Evolutionary conservation across 2,888 invertebrate genomes (phyloP), one percentile per base, ranked within the genome.

Genomic region (Drosophila differens): DNA sequence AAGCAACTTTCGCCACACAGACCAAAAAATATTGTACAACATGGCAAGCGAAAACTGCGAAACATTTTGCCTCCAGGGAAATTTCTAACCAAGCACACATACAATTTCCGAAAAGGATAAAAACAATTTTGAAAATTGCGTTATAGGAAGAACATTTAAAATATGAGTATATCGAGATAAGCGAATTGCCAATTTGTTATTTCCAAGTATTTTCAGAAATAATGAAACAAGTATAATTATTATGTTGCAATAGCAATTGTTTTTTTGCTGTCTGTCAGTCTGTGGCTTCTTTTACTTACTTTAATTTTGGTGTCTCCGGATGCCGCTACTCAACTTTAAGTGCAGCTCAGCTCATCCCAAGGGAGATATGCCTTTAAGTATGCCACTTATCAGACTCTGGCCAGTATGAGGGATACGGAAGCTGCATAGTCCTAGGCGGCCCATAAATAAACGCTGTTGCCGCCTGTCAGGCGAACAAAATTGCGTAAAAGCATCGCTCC

Each of bases 381-480:
- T 37, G 64, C 68, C 88, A 83, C 86, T 83, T 83, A 83, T 88
- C 89, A 69, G 83, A 47, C 62, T 69, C 54, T 44, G 54, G 25
- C 52, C 70, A 74, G 68, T 35, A 70, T 80, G 57, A 4, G 4
- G 16, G 16, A 76, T 71, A 51, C 67, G 47, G 28, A 37, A 47
- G 47, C 44, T 32, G 76, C 22, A 71, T 51, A 52, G 75, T 64
- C 77, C 53, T 62, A 39, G 52, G 78, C 78, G 67, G 68, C 69
- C 69, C 84, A 89, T 89, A 85, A 85, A 85, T 89, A 85, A 85
- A 82, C 79, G 71, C 71, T 72, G 79, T 79, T 70, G 84, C 71
- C 79, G 82, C 76, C 79, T 86, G 86, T 75, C 84, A 83, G 64
- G 54, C 71, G 65, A 49, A 74, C 70, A 85, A 80, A 82, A 85